Evolutionary conservation across 2,797 vertebrate genomes (phyloP).

Genomic region (Sorex maritimensis): DNA sequence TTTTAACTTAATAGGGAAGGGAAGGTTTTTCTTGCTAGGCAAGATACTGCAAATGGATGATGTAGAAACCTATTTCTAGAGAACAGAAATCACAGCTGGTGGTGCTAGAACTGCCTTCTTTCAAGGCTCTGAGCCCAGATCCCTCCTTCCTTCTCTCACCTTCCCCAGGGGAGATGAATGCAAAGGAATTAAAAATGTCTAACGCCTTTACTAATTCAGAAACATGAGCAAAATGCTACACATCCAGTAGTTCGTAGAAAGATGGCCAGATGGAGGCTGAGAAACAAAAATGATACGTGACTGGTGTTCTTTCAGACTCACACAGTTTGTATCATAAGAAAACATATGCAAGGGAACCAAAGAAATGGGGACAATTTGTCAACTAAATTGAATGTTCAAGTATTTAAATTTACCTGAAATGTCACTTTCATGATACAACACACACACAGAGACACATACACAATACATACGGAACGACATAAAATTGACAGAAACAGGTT

Average conservation of each 20-base stretch:
- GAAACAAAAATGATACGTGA: not conserved
- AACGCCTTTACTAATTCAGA: not conserved
- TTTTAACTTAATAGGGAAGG: not conserved
- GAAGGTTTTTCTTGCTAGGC: not conserved
- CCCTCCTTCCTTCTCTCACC: not conserved
- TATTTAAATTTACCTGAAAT: not conserved
- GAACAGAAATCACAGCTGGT: not conserved
- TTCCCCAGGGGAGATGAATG: not conserved
- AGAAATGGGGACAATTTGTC: not conserved
- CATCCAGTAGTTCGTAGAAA: rapidly evolving
- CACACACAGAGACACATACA: not conserved
- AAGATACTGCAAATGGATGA: not conserved
- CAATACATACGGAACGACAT: rapidly evolving
- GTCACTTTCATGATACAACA: not conserved
- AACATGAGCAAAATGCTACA: not conserved
- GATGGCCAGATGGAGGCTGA: not conserved
- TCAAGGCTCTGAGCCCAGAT: no score
- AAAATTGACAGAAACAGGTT: not conserved
- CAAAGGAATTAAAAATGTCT: not conserved
- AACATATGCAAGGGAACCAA: not conserved
- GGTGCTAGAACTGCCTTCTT: not conserved
- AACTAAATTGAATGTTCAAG: not conserved
- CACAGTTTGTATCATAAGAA: not conserved
- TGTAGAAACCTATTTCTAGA: not conserved
- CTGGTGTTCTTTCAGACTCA: not conserved